Conservation (phyloP, 1,140 invertebrate genomes). For the Anastrepha obliqua region DNA sequence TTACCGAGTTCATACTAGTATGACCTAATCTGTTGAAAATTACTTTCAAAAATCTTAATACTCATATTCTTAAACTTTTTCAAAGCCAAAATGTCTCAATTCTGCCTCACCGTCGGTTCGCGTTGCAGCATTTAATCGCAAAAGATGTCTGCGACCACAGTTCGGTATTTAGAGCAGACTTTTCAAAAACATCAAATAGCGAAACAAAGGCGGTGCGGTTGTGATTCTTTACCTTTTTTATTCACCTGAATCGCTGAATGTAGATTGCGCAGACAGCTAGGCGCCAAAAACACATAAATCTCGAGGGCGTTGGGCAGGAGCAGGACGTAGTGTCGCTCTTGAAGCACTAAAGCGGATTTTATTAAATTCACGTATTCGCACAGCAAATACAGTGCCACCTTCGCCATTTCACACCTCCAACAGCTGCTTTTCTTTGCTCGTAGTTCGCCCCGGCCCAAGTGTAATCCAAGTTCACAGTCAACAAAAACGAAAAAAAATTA, state of each 20-base stretch:
- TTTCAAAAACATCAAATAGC: neutral
- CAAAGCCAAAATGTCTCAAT: too few relatives aligned
- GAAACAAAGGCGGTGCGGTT: neutral
- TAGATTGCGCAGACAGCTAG: neutral
- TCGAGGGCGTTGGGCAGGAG: too few relatives aligned
- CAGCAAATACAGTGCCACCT: neutral
- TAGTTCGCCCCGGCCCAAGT: neutral
- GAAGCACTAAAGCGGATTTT: conserved; percentile 1
- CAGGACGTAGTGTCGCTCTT: neutral
- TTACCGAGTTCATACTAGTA: too few relatives aligned
- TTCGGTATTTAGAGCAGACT: neutral
- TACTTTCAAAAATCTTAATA: neutral
- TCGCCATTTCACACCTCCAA: neutral
- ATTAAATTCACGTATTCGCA: neutral
- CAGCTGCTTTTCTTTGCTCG: neutral
- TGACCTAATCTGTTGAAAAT: neutral
- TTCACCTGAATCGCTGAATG: neutral
- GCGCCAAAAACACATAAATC: neutral
- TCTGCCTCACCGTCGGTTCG: too few relatives aligned
- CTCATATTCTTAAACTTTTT: neutral
- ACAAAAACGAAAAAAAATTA: neutral
- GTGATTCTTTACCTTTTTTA: neutral
- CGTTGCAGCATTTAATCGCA: neutral
- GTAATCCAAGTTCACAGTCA: neutral
- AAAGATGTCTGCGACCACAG: neutral